These are phyloP conservation scores for Elaeidobius kamerunicus DNA, from an alignment of 2,888 invertebrate genomes.

Conservation along the genomic window DNA sequence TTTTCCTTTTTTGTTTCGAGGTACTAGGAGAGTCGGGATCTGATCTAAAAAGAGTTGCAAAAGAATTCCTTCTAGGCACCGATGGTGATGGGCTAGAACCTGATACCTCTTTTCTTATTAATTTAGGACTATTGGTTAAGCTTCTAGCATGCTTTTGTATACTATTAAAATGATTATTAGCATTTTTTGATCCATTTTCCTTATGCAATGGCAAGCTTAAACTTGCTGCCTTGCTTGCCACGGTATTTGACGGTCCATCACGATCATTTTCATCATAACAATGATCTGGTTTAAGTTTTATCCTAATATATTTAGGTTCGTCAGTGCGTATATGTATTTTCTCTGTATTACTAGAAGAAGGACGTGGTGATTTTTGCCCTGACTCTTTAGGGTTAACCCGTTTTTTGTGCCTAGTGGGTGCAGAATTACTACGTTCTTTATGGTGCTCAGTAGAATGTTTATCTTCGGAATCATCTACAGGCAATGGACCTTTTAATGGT, in stretches of 20 bases:
- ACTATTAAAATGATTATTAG: slow-evolving; percentile 5
- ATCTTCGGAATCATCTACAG: slow-evolving; percentile 22
- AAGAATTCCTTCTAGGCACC: slow-evolving; percentile 75
- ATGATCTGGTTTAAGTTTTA: slow-evolving; percentile 72
- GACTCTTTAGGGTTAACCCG: slow-evolving; percentile 22
- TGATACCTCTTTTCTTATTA: slow-evolving; percentile 44
- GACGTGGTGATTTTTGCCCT: slow-evolving; percentile 22
- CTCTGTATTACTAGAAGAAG: slow-evolving; percentile 25
- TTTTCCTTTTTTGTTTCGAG: slow-evolving; percentile 42
- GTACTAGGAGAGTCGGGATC: slow-evolving; percentile 63
- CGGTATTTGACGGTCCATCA: slow-evolving; percentile 34
- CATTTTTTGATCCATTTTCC: slow-evolving; percentile 12
- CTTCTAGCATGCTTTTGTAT: slow-evolving; percentile 34
- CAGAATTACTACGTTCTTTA: neutral
- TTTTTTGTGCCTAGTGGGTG: neutral
- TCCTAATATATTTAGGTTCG: slow-evolving; percentile 59
- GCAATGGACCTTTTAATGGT: slow-evolving; percentile 50
- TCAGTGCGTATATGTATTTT: slow-evolving; percentile 2
- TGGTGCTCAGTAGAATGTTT: neutral
- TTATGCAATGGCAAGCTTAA: slow-evolving; percentile 48
- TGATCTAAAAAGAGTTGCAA: slow-evolving; percentile 75
- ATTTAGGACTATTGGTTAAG: slow-evolving; percentile 49
- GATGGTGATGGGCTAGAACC: slow-evolving; percentile 66
- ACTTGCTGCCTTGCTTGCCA: slow-evolving; percentile 55
- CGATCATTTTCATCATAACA: slow-evolving; percentile 57